Conservation (phyloP, 2,113 vertebrate genomes). For the Cinclus mexicanus region DNA sequence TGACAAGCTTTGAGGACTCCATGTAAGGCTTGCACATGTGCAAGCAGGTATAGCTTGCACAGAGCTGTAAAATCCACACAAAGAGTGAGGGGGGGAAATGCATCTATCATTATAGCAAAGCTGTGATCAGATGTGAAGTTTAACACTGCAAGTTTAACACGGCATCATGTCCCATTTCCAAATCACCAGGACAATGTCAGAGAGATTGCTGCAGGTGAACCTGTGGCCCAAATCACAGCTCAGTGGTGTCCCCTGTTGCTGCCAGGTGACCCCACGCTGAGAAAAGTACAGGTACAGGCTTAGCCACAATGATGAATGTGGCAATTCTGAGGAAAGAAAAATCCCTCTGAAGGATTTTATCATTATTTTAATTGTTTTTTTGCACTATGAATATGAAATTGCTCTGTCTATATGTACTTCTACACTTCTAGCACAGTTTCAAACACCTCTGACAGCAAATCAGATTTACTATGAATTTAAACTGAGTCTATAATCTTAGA, state of each 20-base stretch:
- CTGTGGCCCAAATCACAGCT: neutral
- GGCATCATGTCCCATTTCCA: neutral
- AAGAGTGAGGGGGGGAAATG: neutral
- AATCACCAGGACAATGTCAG: neutral
- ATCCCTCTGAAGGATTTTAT: neutral
- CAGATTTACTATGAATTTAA: neutral
- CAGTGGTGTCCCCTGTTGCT: neutral
- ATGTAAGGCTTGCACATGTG: neutral
- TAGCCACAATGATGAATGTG: neutral
- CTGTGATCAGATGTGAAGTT: neutral
- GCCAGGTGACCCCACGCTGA: neutral
- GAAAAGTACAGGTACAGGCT: neutral
- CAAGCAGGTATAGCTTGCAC: neutral
- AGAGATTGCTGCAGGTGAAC: neutral
- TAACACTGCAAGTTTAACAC: neutral
- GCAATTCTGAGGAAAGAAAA: neutral
- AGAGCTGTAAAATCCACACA: neutral
- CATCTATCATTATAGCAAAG: neutral
- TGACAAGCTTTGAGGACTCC: neutral
- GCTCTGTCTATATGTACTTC: neutral
- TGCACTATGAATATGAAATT: neutral
- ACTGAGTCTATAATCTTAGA: neutral
- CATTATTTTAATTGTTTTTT: neutral
- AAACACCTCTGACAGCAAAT: neutral
- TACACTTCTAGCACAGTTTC: neutral